Percentiles rank a stretch among this genome's conserved stretches.
Evolutionary conservation across 64 coral and sea anemone species (phyloP).

Genomic region (Hydrozoanthus tunicans): DNA sequence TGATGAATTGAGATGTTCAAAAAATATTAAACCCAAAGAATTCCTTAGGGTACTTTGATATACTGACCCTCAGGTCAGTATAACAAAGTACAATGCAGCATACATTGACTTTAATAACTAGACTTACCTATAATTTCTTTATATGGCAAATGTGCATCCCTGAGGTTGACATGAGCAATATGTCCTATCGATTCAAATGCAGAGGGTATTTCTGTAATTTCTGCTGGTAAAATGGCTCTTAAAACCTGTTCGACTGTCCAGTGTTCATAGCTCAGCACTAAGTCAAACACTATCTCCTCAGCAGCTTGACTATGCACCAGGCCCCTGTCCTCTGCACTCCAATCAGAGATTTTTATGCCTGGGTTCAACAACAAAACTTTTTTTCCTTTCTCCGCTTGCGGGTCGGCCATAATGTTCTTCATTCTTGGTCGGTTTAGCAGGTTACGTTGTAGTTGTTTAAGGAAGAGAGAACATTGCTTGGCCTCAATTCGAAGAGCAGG

Average conservation of each 20-base stretch:
- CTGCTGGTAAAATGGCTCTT: slow-evolving; percentile 76
- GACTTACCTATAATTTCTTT: slow-evolving; percentile 86
- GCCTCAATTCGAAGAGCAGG: slow-evolving; percentile 84
- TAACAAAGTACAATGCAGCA: too few species aligned
- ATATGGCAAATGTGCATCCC: slow-evolving; percentile 79
- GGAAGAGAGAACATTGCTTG: slow-evolving; percentile 83
- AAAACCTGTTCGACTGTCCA: slow-evolving; percentile 93
- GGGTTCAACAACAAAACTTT: slow-evolving; percentile 86
- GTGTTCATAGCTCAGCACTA: slow-evolving; percentile 77
- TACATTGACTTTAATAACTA: too few species aligned
- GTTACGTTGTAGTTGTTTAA: slow-evolving; percentile 70
- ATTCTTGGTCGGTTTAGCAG: slow-evolving; percentile 89
- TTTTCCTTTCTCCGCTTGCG: slow-evolving; percentile 38
- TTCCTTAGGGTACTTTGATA: too few species aligned
- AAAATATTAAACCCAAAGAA: too few species aligned
- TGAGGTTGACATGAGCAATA: slow-evolving; percentile 92
- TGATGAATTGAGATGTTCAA: too few species aligned
- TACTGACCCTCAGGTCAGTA: too few species aligned
- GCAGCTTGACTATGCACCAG: slow-evolving; percentile 56
- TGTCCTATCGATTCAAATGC: slow-evolving; percentile 97
- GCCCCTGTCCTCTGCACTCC: slow-evolving; percentile 63
- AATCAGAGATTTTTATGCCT: slow-evolving; percentile 43
- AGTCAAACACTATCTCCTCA: slow-evolving; percentile 58
- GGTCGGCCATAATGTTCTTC: slow-evolving; percentile 84
- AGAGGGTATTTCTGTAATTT: slow-evolving; percentile 82